Percentiles rank a stretch among this genome's conserved stretches.
phyloP scores from a whole-genome alignment of 1,140 invertebrate genomes.

The Cylas formicarius region DNA sequence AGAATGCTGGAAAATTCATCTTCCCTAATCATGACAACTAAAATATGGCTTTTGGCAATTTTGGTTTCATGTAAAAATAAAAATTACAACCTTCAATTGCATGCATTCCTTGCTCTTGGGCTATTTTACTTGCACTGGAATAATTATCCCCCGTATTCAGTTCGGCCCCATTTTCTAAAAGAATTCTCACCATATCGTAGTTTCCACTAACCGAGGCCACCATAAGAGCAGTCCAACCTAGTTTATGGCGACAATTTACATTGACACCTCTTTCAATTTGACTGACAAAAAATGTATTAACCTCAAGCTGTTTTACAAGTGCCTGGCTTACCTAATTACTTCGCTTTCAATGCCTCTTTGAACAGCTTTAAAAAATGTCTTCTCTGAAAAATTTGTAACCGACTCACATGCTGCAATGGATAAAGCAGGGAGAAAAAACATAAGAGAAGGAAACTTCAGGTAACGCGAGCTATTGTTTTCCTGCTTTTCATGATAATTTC shows the following conservation, averaged over 20 bases:
- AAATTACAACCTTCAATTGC: constrained; percentile 35
- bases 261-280: constrained; percentile 44
- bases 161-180: constrained; percentile 72
- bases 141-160: constrained; percentile 75
- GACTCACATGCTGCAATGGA: neutral
- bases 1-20: constrained; percentile 62
- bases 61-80: neutral
- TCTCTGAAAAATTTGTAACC: no score
- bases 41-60: constrained; percentile 7
- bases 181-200: constrained; percentile 53
- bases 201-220: constrained; percentile 73
- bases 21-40: constrained; percentile 37
- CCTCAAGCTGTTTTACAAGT: neutral
- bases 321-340: constrained; percentile 47
- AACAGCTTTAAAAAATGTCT: constrained; percentile 55
- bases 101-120: constrained; percentile 39
- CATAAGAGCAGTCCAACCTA: constrained; percentile 85
- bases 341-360: constrained; percentile 56
- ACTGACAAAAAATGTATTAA: constrained; percentile 21
- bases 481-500: no score
- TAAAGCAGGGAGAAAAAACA: no score
- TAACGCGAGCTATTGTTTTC: no score
- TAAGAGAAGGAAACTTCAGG: no score
- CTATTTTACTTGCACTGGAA: constrained; percentile 60
- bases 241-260: constrained; percentile 57